Evolutionary conservation across 2,113 vertebrate genomes (phyloP).

Genomic region (Fregetta grallaria): DNA sequence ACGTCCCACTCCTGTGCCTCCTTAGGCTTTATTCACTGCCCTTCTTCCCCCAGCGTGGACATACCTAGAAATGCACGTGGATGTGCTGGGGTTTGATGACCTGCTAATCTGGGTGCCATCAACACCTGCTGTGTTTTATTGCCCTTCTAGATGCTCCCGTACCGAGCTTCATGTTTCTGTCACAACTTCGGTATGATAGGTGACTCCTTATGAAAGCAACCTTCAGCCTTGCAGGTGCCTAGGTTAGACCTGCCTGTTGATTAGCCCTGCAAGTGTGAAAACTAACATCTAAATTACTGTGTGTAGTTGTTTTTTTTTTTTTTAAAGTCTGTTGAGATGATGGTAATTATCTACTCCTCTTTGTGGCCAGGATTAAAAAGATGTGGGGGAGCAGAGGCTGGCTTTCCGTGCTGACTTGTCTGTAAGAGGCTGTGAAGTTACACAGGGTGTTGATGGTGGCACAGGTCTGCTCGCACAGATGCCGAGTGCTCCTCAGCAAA

Average conservation of each 20-base stretch:
- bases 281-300: background rate
- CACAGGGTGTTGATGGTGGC: background rate
- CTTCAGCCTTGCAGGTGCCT: background rate
- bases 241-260: background rate
- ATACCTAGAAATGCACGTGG: rapidly evolving
- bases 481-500: background rate
- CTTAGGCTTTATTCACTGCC: background rate
- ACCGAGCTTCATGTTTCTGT: too few species aligned
- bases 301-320: background rate
- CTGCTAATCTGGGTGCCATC: background rate
- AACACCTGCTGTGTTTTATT: background rate
- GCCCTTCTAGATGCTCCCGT: background rate
- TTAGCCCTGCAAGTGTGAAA: background rate
- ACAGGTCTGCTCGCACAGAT: too few species aligned
- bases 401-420: background rate
- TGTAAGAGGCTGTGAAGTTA: background rate
- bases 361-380: background rate
- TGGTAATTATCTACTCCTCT: background rate
- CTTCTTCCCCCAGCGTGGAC: rapidly evolving
- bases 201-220: background rate
- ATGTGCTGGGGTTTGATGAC: background rate
- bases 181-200: background rate
- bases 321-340: background rate
- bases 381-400: too few species aligned
- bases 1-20: background rate